These are phyloP conservation scores for Schizaphis graminum DNA, from an alignment of 2,888 invertebrate species.

Conservation along the genomic window DNA sequence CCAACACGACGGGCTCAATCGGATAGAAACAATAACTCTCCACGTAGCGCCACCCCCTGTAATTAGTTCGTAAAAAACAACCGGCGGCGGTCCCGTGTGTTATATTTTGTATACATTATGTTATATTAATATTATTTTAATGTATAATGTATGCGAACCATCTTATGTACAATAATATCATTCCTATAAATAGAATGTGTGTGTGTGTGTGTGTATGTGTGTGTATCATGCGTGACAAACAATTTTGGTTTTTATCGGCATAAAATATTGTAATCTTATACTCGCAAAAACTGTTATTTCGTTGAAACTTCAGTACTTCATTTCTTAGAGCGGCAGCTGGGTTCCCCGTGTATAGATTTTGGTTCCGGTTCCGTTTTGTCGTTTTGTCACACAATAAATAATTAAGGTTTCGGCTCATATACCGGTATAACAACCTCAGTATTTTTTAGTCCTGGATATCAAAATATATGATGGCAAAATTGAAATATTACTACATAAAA, in stretches of 20 bases:
- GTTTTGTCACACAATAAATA: neutral
- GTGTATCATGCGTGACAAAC: neutral
- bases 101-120: constrained; percentile 9
- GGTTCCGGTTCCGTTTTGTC: neutral
- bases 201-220: neutral
- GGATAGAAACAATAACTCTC: constrained; percentile 48
- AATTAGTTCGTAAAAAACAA: constrained; percentile 56
- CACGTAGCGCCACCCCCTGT: constrained; percentile 46
- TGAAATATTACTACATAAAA: neutral
- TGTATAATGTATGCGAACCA: neutral
- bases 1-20: neutral
- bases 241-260: neutral
- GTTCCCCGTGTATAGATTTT: neutral
- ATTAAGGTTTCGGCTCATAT: neutral
- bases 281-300: neutral
- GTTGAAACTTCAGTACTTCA: neutral
- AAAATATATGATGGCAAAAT: neutral
- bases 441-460: neutral
- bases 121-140: neutral
- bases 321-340: neutral
- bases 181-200: neutral
- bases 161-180: neutral
- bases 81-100: constrained; percentile 10
- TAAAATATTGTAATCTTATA: neutral
- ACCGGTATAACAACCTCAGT: neutral